Base-by-base conservation (phyloP, 1,140 invertebrate species). In the Drosophila cardini region DNA sequence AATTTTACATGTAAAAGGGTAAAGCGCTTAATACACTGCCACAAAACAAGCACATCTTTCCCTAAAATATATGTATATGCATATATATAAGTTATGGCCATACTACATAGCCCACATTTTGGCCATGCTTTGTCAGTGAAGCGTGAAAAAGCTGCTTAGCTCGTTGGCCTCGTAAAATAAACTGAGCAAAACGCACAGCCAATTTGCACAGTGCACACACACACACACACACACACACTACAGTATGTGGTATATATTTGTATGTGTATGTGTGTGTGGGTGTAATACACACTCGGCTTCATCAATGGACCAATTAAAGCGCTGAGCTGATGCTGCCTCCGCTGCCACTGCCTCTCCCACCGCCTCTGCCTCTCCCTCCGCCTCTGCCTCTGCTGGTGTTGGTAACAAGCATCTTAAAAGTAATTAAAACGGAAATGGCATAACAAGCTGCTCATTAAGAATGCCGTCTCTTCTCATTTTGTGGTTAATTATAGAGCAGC, bases 391-490 rank as follows among this genome's bases (percentile, higher is more conserved):
- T 43, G 60, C 57, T 82, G 70, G 72, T 90, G 89, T 78, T 89
- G 90, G 78, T 76, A 83, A 78, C 76, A 78, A 78, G 81, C 74
- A 86, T 86, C 86, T 91, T 86, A 87, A 91, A 89, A 87, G 83
- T 90, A 90, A 91, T 91, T 90, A 91, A 87, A 91, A 79, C 64
- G 86, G 78, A 87, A 90, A 86, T 76, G 80, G 86, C 83, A 91
- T 91, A 87, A 89, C 80, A 87, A 91, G 90, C 90, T 87, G 76
- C 90, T 86, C 85, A 91, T 90, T 91, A 91, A 91, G 78, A 71
- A 83, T 70, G 58, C 70, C 57, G 58, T 61, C 60, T 40, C 68
- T 62, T 57, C 71, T 76, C 71, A 76, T 67, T 80, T 78, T 90
- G 90, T 69, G 90, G 80, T 91, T 91, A 91, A 91, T 91, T 91